These are phyloP conservation scores for Magallana ariakensis DNA, from an alignment of 1,140 invertebrate species.

Conservation along the genomic window DNA sequence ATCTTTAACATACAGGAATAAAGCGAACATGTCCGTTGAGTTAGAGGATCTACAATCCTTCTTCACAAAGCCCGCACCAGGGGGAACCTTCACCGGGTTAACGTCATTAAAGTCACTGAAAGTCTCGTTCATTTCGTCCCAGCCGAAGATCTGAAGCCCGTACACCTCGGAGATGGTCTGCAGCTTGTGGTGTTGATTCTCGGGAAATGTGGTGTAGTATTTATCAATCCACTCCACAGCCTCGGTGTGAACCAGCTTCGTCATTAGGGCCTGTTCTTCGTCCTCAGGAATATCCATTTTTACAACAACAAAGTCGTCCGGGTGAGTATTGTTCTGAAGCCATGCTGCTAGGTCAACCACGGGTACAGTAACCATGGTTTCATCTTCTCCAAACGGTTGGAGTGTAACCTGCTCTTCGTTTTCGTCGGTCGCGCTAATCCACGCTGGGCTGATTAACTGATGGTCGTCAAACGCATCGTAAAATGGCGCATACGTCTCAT, in stretches of 20 bases:
- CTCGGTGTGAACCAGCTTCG: constrained; percentile 26
- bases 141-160: constrained; percentile 45
- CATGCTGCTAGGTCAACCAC: constrained; percentile 55
- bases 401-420: not conserved
- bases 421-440: constrained; percentile 19
- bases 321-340: constrained; percentile 55
- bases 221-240: constrained; percentile 66
- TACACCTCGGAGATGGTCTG: constrained; percentile 44
- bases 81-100: constrained; percentile 34
- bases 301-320: constrained; percentile 62
- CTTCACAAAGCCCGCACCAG: constrained; percentile 3
- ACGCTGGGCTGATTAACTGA: constrained; percentile 42
- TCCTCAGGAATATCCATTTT: constrained; percentile 52
- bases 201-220: constrained; percentile 54
- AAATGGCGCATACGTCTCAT: constrained; percentile 46
- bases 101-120: constrained; percentile 58
- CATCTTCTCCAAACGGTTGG: constrained; percentile 15
- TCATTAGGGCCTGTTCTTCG: constrained; percentile 48
- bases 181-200: constrained; percentile 7
- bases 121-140: constrained; percentile 52
- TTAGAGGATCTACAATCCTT: constrained; percentile 46
- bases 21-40: constrained; percentile 41
- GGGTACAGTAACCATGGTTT: constrained; percentile 2
- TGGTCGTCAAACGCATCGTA: constrained; percentile 51
- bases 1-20: constrained; percentile 46